Evolutionary conservation across 2,797 vertebrate species (phyloP).

Genomic region (Siniperca undulata): DNA sequence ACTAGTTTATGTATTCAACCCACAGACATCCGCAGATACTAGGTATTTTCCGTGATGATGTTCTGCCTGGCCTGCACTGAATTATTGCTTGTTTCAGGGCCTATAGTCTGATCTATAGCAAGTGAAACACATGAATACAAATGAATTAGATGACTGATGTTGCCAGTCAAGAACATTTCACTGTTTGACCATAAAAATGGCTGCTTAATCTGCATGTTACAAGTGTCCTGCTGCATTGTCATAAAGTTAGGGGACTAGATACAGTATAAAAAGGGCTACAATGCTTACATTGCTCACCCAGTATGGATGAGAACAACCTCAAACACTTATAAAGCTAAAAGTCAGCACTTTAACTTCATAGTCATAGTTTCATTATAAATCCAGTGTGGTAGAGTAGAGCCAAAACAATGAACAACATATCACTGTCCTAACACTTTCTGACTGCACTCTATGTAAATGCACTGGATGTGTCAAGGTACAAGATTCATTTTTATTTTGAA

Average conservation of each 20-base stretch:
- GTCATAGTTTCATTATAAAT: slow-evolving; percentile 23
- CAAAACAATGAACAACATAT: slow-evolving; percentile 10
- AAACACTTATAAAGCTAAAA: slow-evolving; percentile 4
- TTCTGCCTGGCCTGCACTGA: background rate
- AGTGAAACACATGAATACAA: slow-evolving; percentile 15
- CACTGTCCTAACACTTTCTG: background rate
- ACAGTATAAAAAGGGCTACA: background rate
- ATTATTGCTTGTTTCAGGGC: slow-evolving; percentile 1
- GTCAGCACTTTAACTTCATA: slow-evolving; percentile 33
- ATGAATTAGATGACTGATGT: slow-evolving; percentile 19
- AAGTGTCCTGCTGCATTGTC: background rate
- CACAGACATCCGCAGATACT: background rate
- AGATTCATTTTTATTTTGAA: background rate
- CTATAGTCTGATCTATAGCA: background rate
- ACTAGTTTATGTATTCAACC: background rate
- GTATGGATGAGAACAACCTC: slow-evolving; percentile 9
- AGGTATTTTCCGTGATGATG: background rate
- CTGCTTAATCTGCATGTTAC: slow-evolving; percentile 3
- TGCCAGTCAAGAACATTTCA: background rate
- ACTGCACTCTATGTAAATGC: background rate
- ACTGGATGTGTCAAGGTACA: background rate
- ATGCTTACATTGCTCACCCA: background rate
- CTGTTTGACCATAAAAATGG: background rate
- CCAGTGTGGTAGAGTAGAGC: background rate
- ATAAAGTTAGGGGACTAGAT: background rate